These are phyloP conservation scores for Melopsittacus undulatus DNA, from an alignment of 2,797 vertebrate genomes.

Conservation along the genomic window DNA sequence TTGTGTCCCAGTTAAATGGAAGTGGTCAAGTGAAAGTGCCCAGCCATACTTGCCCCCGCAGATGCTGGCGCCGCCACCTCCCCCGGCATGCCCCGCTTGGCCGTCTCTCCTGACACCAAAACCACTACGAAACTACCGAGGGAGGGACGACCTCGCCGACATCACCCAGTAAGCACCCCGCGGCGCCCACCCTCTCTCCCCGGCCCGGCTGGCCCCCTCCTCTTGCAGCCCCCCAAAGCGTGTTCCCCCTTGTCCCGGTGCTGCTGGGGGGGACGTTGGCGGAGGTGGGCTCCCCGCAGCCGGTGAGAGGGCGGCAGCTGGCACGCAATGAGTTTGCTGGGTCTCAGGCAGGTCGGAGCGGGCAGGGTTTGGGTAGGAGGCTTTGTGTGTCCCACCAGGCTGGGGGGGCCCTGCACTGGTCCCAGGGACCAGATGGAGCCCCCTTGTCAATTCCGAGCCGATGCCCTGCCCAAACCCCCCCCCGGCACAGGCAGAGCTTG, in stretches of 20 bases:
- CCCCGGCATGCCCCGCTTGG: slow-evolving; percentile 85
- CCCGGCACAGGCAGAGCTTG: background rate
- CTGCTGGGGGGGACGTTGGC: slow-evolving; percentile 21
- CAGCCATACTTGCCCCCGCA: slow-evolving; percentile 93
- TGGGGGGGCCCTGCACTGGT: background rate
- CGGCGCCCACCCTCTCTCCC: slow-evolving; percentile 50
- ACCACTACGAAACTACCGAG: slow-evolving; percentile 87
- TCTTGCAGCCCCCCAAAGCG: background rate
- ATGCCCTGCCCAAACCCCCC: background rate
- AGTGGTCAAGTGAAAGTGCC: slow-evolving; percentile 92
- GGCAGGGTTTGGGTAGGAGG: background rate
- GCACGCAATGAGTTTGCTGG: slow-evolving; percentile 56
- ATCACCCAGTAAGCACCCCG: slow-evolving; percentile 89
- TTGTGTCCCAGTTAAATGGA: slow-evolving; percentile 88
- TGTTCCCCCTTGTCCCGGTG: background rate
- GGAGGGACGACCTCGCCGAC: slow-evolving; percentile 87
- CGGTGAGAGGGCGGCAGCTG: slow-evolving; percentile 27
- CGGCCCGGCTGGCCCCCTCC: slow-evolving; percentile 48
- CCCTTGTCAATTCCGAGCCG: fast-evolving
- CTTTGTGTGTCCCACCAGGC: background rate
- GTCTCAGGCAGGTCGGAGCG: slow-evolving; percentile 38
- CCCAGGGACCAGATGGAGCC: background rate
- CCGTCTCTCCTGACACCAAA: slow-evolving; percentile 89
- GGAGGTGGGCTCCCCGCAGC: slow-evolving; percentile 50
- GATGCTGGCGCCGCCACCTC: slow-evolving; percentile 88